phyloP scores from a whole-genome alignment of 2,888 invertebrate genomes.

The Lacanobia wlatinum region DNA sequence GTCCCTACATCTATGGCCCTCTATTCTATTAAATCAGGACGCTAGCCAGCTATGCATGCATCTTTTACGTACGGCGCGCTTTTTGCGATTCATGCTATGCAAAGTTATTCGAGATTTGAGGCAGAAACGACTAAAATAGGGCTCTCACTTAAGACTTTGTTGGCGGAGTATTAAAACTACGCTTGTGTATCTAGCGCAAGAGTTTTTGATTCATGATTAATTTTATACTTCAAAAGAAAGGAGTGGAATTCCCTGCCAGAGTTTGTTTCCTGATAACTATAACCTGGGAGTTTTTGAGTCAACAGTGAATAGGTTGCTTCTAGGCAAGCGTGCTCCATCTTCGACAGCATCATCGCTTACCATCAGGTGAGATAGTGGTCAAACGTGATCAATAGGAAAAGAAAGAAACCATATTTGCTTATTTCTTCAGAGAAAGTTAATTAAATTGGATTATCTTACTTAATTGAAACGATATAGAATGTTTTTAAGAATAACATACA shows the following conservation, averaged over 20 bases:
- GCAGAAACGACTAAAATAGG: conserved; percentile 78
- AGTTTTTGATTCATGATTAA: conserved; percentile 39
- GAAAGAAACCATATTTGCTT: no score
- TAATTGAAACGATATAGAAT: background rate
- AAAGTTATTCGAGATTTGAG: conserved; percentile 86
- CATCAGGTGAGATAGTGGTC: no score
- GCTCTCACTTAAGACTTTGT: conserved; percentile 61
- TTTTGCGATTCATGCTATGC: conserved; percentile 87
- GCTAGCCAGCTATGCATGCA: conserved; percentile 71
- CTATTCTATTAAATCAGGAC: conserved; percentile 88
- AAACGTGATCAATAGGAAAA: no score
- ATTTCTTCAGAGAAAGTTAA: background rate
- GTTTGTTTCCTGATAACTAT: no score
- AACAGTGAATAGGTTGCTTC: no score
- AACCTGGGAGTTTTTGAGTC: no score
- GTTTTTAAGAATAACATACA: background rate
- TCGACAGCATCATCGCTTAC: no score
- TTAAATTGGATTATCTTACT: background rate
- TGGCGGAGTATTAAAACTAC: conserved; percentile 53
- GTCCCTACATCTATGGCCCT: conserved; percentile 76
- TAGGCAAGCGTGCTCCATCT: no score
- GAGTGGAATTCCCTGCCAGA: no score
- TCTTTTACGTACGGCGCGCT: conserved; percentile 78
- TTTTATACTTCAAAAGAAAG: conserved; percentile 7
- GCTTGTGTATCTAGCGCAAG: conserved; percentile 14